These are phyloP conservation scores for Erythrolamprus reginae DNA, from an alignment of 2,113 vertebrate species.

Conservation along the genomic window DNA sequence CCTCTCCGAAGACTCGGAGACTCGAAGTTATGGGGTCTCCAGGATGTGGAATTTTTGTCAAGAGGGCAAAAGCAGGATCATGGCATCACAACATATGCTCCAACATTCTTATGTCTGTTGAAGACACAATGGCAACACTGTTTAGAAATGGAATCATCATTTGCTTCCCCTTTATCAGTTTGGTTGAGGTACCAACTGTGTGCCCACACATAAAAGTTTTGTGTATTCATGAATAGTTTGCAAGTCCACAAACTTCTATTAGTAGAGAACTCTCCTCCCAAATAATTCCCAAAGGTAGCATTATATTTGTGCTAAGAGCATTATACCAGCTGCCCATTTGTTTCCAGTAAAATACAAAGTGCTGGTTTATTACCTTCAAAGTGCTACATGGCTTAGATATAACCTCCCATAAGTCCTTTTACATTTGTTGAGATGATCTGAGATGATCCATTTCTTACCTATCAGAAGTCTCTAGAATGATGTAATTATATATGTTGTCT, in stretches of 20 bases:
- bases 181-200: neutral
- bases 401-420: neutral
- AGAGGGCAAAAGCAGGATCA: neutral
- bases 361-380: neutral
- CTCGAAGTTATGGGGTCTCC: too few relatives aligned
- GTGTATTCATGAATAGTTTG: neutral
- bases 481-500: neutral
- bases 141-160: neutral
- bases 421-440: neutral
- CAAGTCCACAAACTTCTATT: neutral
- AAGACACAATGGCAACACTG: neutral
- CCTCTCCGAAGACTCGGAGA: too few relatives aligned
- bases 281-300: neutral
- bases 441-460: neutral
- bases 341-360: neutral
- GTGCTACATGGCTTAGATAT: neutral
- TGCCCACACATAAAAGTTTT: neutral
- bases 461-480: neutral
- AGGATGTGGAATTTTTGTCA: neutral
- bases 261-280: neutral
- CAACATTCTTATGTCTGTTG: neutral
- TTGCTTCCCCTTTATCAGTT: neutral
- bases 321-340: neutral
- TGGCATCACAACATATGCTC: neutral
- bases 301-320: neutral